Base-by-base conservation (phyloP, 2,113 vertebrate species). In the Circaetus cinerascens region DNA sequence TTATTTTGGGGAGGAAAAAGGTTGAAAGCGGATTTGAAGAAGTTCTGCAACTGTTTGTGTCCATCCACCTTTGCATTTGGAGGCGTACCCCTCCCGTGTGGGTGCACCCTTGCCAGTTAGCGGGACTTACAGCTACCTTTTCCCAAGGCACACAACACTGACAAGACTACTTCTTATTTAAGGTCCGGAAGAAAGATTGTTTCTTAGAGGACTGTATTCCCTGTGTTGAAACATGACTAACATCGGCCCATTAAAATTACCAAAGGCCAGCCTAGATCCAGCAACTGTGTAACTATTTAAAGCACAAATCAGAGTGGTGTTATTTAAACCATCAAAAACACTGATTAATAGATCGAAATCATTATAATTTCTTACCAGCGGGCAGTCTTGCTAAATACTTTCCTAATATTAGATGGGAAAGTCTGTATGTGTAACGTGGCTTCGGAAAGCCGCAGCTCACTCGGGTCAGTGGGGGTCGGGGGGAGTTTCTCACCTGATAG, bases 341-440 rank as follows among this genome's bases (percentile, higher is more conserved):
- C 51, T 15, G 43, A 72, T 59, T 53, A 55, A 60, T 17, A 48
- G 18, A 55, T 48, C 29, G 30, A 19, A 60, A 27, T 41, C 30
- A 5, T 12, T 16, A 11, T 5, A 3, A 57, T 56, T 29, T 18
- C 48, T 78, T 57, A 45, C 26, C 43, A 15, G 25, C 3, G 11
- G 40, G 22, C 32, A 20, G 36, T 8, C 40, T 32, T 9, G 27
- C 17, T 18, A 18, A 43, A 29, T 9, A 3, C n/a, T 48, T 45
- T 17, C 55, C 32, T 22, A 23, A 13, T 30, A 7, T 9, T 45
- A 27, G 34, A 5, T 23, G 32, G 53, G 62, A 26, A 34, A 10
- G n/a, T 11, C 34, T 38, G 53, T 5, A 1, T 2, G 1, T 2
- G 40, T 11, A 6, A 11, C 0, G 26, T 20, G 66, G 32, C 22